These are phyloP conservation scores for Odontocolon sp. DNA, from an alignment of 2,888 invertebrate genomes.

Conservation along the genomic window DNA sequence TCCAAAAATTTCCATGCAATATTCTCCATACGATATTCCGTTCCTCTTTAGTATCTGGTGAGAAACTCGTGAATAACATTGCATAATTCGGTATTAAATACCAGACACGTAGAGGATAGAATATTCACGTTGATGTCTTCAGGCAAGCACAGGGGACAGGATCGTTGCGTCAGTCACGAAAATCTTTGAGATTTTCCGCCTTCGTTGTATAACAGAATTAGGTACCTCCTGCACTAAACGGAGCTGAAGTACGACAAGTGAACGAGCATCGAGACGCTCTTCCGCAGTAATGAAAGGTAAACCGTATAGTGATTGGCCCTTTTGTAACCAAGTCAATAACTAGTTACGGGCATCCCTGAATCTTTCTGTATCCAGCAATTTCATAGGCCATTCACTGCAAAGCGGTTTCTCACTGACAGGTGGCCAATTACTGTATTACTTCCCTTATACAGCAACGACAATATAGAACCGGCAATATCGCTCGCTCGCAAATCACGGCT, in stretches of 20 bases:
- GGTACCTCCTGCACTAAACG: not conserved
- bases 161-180: not conserved
- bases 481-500: slow-evolving; percentile 78
- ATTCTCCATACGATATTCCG: not conserved
- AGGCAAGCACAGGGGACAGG: not conserved
- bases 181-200: slow-evolving; percentile 6
- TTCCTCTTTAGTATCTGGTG: not conserved
- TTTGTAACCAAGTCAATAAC: no score
- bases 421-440: no score
- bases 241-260: not conserved
- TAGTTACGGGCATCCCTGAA: no score
- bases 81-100: slow-evolving; percentile 30
- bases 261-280: slow-evolving; percentile 18
- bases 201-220: not conserved
- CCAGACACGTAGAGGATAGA: not conserved
- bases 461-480: slow-evolving; percentile 66
- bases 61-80: slow-evolving; percentile 21
- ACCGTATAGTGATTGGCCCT: no score
- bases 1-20: slow-evolving; percentile 36
- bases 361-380: no score
- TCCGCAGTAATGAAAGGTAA: slow-evolving; percentile 5
- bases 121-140: slow-evolving; percentile 16
- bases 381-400: not conserved
- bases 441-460: no score
- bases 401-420: no score